Percentiles rank a stretch among this genome's conserved stretches.
These are phyloP conservation scores for Macrosoma leucophasiata DNA, from an alignment of 2,888 invertebrate genomes.

Conservation along the genomic window DNA sequence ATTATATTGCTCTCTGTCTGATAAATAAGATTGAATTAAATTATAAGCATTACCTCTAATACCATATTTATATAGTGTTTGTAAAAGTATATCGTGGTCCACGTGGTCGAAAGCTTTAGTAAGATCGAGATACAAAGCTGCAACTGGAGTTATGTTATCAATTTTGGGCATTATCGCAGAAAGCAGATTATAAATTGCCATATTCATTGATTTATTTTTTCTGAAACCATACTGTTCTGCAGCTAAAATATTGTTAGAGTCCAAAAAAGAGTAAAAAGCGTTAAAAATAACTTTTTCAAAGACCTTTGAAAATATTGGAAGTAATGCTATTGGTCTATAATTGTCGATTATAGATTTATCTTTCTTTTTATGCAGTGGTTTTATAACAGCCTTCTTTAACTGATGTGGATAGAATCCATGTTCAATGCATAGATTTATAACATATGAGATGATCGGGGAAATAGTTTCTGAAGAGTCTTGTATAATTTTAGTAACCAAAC, in stretches of 20 bases:
- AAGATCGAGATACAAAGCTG: not conserved
- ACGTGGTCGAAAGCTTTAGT: constrained; percentile 4
- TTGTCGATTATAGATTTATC: not conserved
- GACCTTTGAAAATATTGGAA: constrained; percentile 1
- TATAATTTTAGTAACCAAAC: constrained; percentile 11
- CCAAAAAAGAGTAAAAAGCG: not conserved
- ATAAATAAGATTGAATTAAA: no score
- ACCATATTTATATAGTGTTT: no score
- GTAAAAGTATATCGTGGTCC: no score
- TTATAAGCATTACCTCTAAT: no score
- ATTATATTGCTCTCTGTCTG: no score
- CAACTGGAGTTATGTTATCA: not conserved
- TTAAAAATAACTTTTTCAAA: constrained; percentile 1
- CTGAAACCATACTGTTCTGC: constrained; percentile 2
- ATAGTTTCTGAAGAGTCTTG: constrained; percentile 1
- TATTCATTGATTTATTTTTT: constrained; percentile 3
- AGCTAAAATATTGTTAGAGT: not conserved
- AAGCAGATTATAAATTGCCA: constrained; percentile 2
- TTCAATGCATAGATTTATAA: constrained; percentile 1
- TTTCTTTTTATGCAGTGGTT: constrained; percentile 1
- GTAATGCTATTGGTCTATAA: constrained; percentile 4
- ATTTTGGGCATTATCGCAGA: not conserved
- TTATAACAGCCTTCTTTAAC: not conserved
- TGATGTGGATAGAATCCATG: not conserved
- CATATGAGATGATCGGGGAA: not conserved